phyloP scores from a whole-genome alignment of 1,140 invertebrate genomes.

The Drosophila bocki region DNA sequence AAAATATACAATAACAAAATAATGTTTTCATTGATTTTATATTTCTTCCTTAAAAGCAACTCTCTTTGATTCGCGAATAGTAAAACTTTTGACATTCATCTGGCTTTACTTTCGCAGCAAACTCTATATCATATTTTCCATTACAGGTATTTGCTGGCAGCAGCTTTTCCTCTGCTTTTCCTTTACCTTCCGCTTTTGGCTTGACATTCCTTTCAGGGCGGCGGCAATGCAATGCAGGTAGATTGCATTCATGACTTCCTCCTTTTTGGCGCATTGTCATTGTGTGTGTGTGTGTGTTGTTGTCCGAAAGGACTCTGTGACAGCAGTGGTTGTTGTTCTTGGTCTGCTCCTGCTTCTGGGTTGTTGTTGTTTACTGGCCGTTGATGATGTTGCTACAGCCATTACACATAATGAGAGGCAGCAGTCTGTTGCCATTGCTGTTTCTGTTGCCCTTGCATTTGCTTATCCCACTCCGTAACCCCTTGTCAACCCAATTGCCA shows the following conservation, averaged over 20 bases:
- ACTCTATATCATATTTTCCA: slow-evolving; percentile 22
- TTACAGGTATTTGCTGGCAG: slow-evolving; percentile 40
- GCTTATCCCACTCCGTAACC: slow-evolving; percentile 5
- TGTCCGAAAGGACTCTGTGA: slow-evolving; percentile 51
- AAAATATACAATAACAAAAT: neutral
- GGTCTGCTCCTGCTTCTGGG: slow-evolving; percentile 15
- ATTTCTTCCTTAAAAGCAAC: neutral
- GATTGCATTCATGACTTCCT: slow-evolving; percentile 77
- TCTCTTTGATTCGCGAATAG: neutral
- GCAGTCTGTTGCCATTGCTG: slow-evolving; percentile 41
- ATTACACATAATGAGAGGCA: slow-evolving; percentile 79
- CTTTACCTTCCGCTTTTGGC: slow-evolving; percentile 18
- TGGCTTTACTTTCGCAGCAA: slow-evolving; percentile 15
- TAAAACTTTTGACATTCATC: slow-evolving; percentile 31
- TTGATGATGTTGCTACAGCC: slow-evolving; percentile 71
- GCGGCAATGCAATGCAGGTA: slow-evolving; percentile 67
- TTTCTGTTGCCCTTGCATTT: slow-evolving; percentile 24
- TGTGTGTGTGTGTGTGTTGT: slow-evolving; percentile 1
- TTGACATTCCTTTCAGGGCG: slow-evolving; percentile 24
- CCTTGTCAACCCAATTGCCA: neutral
- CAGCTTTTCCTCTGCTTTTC: slow-evolving; percentile 42
- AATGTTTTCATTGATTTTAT: neutral
- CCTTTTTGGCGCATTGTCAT: slow-evolving; percentile 57
- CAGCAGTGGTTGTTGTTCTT: slow-evolving; percentile 23
- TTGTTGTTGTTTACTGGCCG: slow-evolving; percentile 54